Conservation (phyloP, 2,113 vertebrate genomes). For the Phalacrocorax aristotelis region DNA sequence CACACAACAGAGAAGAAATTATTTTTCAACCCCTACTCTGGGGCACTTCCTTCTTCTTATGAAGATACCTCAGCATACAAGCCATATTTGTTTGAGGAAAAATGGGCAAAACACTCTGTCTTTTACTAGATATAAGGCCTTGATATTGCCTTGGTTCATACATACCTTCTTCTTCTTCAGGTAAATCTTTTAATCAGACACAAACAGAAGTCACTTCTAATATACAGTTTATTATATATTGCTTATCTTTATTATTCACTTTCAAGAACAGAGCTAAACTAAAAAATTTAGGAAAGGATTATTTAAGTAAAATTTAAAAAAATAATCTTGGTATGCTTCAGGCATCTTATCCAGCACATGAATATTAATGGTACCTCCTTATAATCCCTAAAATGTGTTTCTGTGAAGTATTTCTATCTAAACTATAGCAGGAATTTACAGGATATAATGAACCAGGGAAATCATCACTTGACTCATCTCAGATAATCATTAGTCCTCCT, state of each 20-base stretch:
- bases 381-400: background rate
- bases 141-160: background rate
- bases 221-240: background rate
- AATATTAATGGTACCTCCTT: slow-evolving; percentile 9
- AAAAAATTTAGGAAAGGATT: background rate
- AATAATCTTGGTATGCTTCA: background rate
- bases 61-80: background rate
- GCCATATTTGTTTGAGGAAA: background rate
- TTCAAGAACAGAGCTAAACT: background rate
- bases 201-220: background rate
- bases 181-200: background rate
- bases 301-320: background rate
- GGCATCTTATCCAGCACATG: background rate
- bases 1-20: background rate
- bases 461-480: slow-evolving; percentile 47
- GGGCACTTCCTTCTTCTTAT: background rate
- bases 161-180: background rate
- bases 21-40: background rate
- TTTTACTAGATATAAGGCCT: background rate
- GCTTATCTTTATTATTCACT: background rate
- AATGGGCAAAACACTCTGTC: background rate
- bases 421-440: slow-evolving; percentile 15
- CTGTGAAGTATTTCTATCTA: background rate
- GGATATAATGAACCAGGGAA: slow-evolving; percentile 15
- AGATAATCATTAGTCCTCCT: background rate